Evolutionary conservation across 2,113 vertebrate species (phyloP), one percentile per base, ranked within the genome.

Genomic region (Greenwoodochromis staneri): DNA sequence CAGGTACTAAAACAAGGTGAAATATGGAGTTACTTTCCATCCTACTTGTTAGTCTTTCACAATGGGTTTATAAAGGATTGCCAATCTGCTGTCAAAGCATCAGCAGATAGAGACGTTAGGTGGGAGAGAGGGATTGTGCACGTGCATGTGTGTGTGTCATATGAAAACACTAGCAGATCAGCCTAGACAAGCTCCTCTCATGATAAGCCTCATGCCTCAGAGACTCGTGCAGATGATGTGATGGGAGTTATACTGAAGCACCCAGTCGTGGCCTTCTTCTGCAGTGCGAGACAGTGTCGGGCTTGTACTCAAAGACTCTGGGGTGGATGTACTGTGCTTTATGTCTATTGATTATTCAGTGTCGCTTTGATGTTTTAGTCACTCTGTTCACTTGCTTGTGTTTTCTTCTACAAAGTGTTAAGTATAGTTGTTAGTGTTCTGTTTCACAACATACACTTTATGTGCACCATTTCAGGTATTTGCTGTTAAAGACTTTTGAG

Each of bases 171-270:
- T 51, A 49, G 88, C 89, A 69, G 91, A 71, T 78, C 80, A 80
- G 81, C 82, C 73, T 31, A 19, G n/a, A 80, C 88, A 76, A 78
- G 57, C 47, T 89, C 84, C 42, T 84, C 59, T 88, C 78, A 90
- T 87, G 90, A 85, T 92, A 88, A 93, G 84, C 88, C 63, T 87
- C 85, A 87, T 91, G 87, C 89, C 82, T 91, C 88, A 85, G 88
- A 93, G 92, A 80, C 88, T 71, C 81, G 47, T 86, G 82, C 71
- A 73, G 88, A 93, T 83, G 81, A 89, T 87, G 84, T 73, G 84
- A 91, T 88, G 82, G 16, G 83, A 63, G 73, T 76, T 90, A 82
- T 89, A 86, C 85, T 86, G 88, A 87, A 85, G 85, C 87, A 90
- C 59, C 83, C 69, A 83, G 57, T 93, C 49, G 40, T 83, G 83